A percentile compares a stretch with the other conserved stretches of the same genome.
These are phyloP conservation scores for Metaphire vulgaris DNA, from an alignment of 1,140 invertebrate genomes.

Conservation along the genomic window DNA sequence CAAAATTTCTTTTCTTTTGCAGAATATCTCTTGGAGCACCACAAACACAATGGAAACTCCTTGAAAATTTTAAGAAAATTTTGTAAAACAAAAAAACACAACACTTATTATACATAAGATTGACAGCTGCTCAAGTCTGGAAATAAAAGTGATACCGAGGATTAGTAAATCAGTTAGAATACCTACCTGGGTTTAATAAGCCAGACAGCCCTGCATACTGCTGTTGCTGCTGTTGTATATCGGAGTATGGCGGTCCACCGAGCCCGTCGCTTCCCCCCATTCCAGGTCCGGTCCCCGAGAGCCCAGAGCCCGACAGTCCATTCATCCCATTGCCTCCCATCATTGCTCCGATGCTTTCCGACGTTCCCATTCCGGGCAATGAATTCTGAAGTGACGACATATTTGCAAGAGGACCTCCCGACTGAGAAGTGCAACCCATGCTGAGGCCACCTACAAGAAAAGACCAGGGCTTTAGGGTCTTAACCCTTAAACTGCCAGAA, in stretches of 20 bases:
- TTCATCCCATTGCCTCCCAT: conserved; percentile 6
- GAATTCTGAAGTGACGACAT: conserved; percentile 19
- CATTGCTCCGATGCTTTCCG: neutral
- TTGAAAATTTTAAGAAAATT: too few relatives aligned
- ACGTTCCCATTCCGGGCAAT: neutral
- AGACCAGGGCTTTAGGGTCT: too few relatives aligned
- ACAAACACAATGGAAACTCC: too few relatives aligned
- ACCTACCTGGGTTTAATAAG: conserved; percentile 34
- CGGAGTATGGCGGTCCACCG: conserved; percentile 58
- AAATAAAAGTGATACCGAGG: too few relatives aligned
- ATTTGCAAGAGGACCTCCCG: conserved; percentile 2
- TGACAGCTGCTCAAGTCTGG: too few relatives aligned
- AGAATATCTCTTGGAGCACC: too few relatives aligned
- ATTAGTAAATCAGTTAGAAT: neutral
- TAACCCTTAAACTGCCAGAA: too few relatives aligned
- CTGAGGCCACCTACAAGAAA: neutral
- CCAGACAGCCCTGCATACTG: conserved; percentile 59
- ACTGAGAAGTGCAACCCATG: conserved; percentile 4
- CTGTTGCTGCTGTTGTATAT: conserved; percentile 60
- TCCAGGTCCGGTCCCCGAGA: conserved; percentile 28
- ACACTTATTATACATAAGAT: too few relatives aligned
- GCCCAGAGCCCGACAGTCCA: neutral
- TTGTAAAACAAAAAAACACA: too few relatives aligned
- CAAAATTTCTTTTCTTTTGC: too few relatives aligned
- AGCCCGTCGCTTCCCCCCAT: conserved; percentile 35